Evolutionary conservation across 2,888 invertebrate species (phyloP).

Genomic region (Tuberolachnus salignus): DNA sequence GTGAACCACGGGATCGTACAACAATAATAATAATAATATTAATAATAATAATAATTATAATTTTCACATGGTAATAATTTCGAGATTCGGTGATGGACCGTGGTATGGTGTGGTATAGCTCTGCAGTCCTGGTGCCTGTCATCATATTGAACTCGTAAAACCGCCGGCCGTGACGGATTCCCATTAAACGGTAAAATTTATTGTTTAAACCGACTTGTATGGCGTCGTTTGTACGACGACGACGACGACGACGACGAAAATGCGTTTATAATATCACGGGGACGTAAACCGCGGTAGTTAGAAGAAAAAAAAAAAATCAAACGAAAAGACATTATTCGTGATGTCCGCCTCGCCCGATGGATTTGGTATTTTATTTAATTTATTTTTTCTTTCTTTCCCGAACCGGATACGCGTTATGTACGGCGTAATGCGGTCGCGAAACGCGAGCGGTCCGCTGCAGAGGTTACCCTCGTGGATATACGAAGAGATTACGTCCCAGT

Average conservation of each 20-base stretch:
- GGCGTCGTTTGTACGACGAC: neutral
- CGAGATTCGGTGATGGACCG: conserved; percentile 18
- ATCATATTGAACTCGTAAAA: conserved; percentile 46
- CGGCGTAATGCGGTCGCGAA: neutral
- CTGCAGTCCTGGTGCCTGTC: conserved; percentile 16
- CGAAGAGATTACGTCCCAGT: conserved; percentile 31
- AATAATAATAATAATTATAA: conserved; percentile 14
- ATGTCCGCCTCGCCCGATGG: conserved; percentile 40
- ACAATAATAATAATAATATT: too few species aligned
- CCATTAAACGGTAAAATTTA: conserved; percentile 48
- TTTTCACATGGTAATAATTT: conserved; percentile 28
- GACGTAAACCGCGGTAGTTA: neutral
- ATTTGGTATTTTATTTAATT: conserved; percentile 42
- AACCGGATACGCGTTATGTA: conserved; percentile 13
- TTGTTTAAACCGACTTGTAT: conserved; percentile 12
- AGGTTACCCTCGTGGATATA: neutral
- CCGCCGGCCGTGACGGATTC: conserved; percentile 32
- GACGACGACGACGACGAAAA: neutral
- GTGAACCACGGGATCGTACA: too few species aligned
- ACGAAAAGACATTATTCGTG: neutral
- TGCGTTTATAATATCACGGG: neutral
- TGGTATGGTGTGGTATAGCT: neutral
- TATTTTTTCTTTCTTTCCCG: neutral
- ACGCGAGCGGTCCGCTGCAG: conserved; percentile 9
- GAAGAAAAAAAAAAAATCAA: neutral